phyloP scores from a whole-genome alignment of 2,888 invertebrate genomes.

The Campoletis raptor region DNA sequence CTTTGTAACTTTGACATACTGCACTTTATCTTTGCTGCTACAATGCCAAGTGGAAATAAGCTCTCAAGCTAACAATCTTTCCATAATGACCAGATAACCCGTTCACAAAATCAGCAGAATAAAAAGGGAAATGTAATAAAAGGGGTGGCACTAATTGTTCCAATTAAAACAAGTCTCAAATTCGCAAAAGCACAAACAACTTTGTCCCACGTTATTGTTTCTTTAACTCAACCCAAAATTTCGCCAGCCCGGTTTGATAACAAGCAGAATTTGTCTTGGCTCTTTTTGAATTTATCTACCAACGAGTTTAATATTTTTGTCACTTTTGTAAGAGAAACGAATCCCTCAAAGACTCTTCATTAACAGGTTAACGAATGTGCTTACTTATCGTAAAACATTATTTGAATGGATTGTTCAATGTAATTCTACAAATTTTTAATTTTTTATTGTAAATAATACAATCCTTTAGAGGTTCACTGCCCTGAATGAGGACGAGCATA shows the following conservation, averaged over 20 bases:
- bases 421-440: too few relatives aligned
- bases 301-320: too few relatives aligned
- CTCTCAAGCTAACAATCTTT: background rate
- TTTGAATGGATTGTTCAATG: too few relatives aligned
- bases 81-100: background rate
- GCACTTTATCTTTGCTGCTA: background rate
- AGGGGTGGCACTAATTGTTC: background rate
- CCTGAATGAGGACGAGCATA: background rate
- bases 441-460: too few relatives aligned
- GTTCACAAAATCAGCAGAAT: background rate
- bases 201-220: background rate
- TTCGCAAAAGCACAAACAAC: background rate
- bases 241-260: background rate
- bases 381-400: too few relatives aligned
- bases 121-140: background rate
- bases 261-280: background rate
- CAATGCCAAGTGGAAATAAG: background rate
- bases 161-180: background rate
- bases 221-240: background rate
- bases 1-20: background rate
- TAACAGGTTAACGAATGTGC: too few relatives aligned
- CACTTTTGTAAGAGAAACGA: too few relatives aligned
- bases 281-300: background rate
- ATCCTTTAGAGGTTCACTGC: too few relatives aligned
- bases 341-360: too few relatives aligned